Evolutionary conservation across 1,140 invertebrate genomes (phyloP), one percentile per base, ranked within the genome.

Genomic region (Micrasema longulum): DNA sequence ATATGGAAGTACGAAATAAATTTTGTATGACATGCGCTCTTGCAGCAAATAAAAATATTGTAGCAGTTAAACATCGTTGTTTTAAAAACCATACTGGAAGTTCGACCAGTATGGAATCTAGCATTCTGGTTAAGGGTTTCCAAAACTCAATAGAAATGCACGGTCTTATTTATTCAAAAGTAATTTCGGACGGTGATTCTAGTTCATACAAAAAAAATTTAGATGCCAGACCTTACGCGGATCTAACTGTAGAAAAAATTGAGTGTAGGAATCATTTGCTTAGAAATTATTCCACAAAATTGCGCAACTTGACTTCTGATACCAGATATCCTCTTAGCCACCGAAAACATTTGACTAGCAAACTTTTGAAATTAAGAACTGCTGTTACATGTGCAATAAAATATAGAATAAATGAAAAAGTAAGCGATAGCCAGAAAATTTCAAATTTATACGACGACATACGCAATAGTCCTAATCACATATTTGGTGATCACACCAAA

Each of bases 261-360:
- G 43, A 47, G 43, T 47, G 43, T 18, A 1, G 43, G 3, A 47
- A 47, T 47, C 43, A 47, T 47, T 75, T 10, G 47, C 77, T 31
- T 31, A 31, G 26, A 31, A 31, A 31, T 31, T 31, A 31, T 31
- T 31, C 26, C 26, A 31, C 26, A 31, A 31, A 31, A 31, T 31
- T 31, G 26, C 26, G 26, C 26, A 31, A 31, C 2, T 31, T 31
- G 26, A 31, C 26, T 31, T 31, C 26, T 31, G 26, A 31, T 31
- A 31, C 26, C 26, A 31, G 26, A 31, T 31, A 31, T 31, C 26
- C 26, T 31, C 26, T 31, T 31, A 31, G 26, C 26, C 26, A 31
- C 26, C 26, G 26, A 4, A 31, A 31, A 31, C 26, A 31, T 31
- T 31, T 31, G 26, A 31, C 26, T 31, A 31, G 26, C 26, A 31